These are phyloP conservation scores for Penaeus japonicus DNA, from an alignment of 1,140 invertebrate genomes.

Conservation along the genomic window DNA sequence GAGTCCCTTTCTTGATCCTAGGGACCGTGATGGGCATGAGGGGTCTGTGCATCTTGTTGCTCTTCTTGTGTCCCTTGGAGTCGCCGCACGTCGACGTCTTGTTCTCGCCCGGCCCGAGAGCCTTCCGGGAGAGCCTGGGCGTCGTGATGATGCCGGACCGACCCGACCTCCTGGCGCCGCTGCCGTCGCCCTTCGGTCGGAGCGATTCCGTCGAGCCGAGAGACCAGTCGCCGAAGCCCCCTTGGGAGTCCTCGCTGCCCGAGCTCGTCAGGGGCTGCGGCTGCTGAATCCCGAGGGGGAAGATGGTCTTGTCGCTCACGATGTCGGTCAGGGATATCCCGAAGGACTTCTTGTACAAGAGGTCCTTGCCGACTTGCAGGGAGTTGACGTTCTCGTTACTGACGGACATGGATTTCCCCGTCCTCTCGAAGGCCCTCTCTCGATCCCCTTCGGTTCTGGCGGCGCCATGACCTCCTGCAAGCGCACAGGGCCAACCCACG, in stretches of 20 bases:
- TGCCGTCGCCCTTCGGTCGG: background rate
- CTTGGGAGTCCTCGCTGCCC: conserved; percentile 26
- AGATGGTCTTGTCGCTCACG: conserved; percentile 3
- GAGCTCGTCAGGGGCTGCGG: background rate
- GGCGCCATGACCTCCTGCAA: no score
- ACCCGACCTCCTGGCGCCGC: background rate
- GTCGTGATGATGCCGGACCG: conserved; percentile 37
- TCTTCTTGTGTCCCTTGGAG: background rate
- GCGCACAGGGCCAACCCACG: no score
- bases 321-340: conserved; percentile 29
- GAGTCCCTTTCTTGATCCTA: conserved; percentile 33
- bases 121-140: background rate
- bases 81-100: background rate
- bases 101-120: background rate
- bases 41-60: conserved; percentile 7
- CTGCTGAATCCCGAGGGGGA: conserved; percentile 3
- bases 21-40: conserved; percentile 39
- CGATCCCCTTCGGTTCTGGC: no score
- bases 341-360: conserved; percentile 15
- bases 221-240: conserved; percentile 16
- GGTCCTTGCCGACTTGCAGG: background rate
- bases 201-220: background rate
- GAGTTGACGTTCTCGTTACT: conserved; percentile 29
- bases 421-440: background rate
- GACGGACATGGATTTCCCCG: background rate